These are phyloP conservation scores for Zosterops japonicus DNA, from an alignment of 2,113 vertebrate species.

Conservation along the genomic window DNA sequence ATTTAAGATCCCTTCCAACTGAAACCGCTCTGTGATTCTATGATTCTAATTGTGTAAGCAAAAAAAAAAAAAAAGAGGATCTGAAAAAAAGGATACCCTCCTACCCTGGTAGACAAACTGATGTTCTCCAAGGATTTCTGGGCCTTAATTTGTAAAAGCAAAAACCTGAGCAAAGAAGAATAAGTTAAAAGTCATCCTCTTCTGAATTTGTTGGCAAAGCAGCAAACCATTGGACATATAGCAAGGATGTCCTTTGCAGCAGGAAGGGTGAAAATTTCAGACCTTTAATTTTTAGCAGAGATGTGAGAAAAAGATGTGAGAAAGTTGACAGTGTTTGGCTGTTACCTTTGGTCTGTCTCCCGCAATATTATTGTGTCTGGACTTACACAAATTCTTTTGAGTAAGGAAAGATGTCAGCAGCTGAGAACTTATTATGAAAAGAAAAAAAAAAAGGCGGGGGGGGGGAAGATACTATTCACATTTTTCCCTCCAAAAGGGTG, in stretches of 20 bases:
- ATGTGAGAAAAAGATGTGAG: neutral
- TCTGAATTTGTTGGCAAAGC: neutral
- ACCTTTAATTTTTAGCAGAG: neutral
- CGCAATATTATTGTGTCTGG: neutral
- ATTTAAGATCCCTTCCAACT: neutral
- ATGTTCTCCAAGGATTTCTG: neutral
- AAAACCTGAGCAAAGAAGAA: neutral
- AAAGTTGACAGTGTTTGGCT: neutral
- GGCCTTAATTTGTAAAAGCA: neutral
- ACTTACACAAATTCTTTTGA: neutral
- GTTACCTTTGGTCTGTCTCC: neutral
- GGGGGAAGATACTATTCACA: neutral
- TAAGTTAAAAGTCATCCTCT: neutral
- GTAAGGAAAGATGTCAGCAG: neutral
- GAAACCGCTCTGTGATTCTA: neutral
- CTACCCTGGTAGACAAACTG: neutral
- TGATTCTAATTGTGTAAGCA: neutral
- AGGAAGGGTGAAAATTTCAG: neutral
- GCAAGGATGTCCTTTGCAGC: neutral
- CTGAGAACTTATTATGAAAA: neutral
- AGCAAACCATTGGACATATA: neutral
- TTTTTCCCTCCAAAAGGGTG: neutral
- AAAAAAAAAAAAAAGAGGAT: accelerated
- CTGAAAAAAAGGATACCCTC: neutral
- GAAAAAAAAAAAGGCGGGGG: neutral